Evolutionary conservation across 2,888 invertebrate species (phyloP).

Genomic region (Acanthopleura granulata): DNA sequence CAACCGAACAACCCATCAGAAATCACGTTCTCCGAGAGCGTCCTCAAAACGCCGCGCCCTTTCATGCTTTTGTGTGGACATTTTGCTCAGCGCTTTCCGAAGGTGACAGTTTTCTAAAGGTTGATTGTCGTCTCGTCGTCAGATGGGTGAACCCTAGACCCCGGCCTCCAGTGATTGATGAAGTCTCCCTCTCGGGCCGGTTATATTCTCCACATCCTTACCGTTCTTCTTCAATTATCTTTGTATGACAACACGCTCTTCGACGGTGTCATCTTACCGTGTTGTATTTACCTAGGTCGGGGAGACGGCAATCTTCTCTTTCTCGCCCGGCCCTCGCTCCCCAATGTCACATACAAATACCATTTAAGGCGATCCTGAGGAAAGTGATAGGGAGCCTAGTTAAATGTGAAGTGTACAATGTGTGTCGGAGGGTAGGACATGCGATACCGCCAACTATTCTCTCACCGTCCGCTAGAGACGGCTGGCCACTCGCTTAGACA

Average conservation of each 20-base stretch:
- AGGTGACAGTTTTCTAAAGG: slow-evolving; percentile 11
- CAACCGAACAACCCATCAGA: too few species aligned
- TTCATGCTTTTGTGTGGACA: neutral
- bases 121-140: slow-evolving; percentile 12
- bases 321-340: neutral
- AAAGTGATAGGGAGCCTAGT: slow-evolving; percentile 9
- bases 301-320: neutral
- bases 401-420: slow-evolving; percentile 2
- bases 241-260: slow-evolving; percentile 18
- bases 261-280: slow-evolving; percentile 1
- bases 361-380: slow-evolving; percentile 17
- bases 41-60: neutral
- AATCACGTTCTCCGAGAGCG: neutral
- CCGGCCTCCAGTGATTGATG: neutral
- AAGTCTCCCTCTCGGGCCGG: neutral
- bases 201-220: neutral
- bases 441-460: neutral
- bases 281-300: slow-evolving; percentile 15
- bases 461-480: neutral
- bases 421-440: neutral
- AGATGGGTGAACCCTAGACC: slow-evolving; percentile 17
- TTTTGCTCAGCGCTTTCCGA: slow-evolving; percentile 10
- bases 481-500: neutral
- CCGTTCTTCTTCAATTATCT: slow-evolving; percentile 2
- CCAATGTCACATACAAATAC: slow-evolving; percentile 18